Evolutionary conservation across 2,888 invertebrate genomes (phyloP), one percentile per base, ranked within the genome.

Genomic region (Tribolium freemani): DNA sequence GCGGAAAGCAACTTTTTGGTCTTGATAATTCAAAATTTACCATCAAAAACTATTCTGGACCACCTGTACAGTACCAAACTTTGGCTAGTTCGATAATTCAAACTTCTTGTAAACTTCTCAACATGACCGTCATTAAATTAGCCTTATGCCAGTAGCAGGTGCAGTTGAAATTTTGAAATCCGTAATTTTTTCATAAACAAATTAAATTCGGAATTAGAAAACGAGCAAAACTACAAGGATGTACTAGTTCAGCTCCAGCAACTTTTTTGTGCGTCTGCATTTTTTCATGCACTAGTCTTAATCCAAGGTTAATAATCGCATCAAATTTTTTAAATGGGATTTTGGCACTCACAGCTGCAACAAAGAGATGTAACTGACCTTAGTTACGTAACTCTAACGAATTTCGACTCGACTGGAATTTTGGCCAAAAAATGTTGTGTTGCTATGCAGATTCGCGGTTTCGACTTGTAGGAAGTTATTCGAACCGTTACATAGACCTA

Each of bases 231-330:
- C 26, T n/a, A 26, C 61, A 48, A 61, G 61, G 26, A 60, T 44
- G 44, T 46, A n/a, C n/a, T n/a, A 21, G 48, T 46, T 45, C 20
- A 61, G 10, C 8, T 61, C 21, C 13, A 61, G 46, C 61, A 61
- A 61, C 61, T 61, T 61, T 61, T 61, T 61, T 61, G 10, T 16
- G 11, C 30, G 61, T 61, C 61, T 68, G 68, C 48, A 50, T 44
- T 67, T 56, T 67, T 67, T 67, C 51, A 10, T 56, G 46, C 48
- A 56, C 46, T 67, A 56, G 54, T 67, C 54, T 31, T 67, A 68
- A 56, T 54, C 48, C 71, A 71, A 71, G 71, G 71, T 48, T 71
- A 71, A 71, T 64, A 71, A 71, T 64, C 64, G 71, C 71, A 58
- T 66, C 46, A 57, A 56, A 56, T 26, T 56, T 48, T 56, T 56